These are phyloP conservation scores for Ibidorhyncha struthersii DNA, from an alignment of 2,113 vertebrate genomes.

Conservation along the genomic window DNA sequence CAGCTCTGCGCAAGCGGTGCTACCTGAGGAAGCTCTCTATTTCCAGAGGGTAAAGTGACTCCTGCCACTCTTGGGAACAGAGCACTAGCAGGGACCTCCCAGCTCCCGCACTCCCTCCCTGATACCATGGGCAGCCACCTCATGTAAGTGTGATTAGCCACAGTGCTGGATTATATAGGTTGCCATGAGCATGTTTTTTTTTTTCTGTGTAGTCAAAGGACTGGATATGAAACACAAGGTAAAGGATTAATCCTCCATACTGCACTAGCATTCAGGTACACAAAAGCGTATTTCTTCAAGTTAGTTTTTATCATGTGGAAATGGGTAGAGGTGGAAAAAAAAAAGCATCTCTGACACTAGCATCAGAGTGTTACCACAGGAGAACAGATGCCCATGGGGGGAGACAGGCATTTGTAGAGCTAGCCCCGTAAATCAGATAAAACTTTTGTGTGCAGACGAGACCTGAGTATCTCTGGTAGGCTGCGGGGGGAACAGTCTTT, in stretches of 20 bases:
- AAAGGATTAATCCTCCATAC: background rate
- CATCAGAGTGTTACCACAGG: background rate
- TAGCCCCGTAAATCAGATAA: background rate
- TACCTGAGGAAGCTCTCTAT: background rate
- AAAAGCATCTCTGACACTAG: background rate
- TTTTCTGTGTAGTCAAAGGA: background rate
- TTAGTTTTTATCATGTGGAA: background rate
- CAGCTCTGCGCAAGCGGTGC: background rate
- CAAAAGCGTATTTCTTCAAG: background rate
- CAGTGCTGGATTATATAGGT: background rate
- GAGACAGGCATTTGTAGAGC: background rate
- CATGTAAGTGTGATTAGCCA: background rate
- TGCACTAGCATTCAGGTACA: background rate
- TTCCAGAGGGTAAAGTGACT: background rate
- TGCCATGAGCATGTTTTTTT: background rate
- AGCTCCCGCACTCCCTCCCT: rapidly evolving
- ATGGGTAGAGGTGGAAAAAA: background rate
- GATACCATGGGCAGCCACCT: background rate
- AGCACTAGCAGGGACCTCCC: background rate
- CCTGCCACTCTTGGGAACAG: background rate
- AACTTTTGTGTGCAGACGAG: background rate
- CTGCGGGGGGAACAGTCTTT: background rate
- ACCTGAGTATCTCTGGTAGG: background rate
- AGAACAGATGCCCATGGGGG: rapidly evolving
- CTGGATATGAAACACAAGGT: background rate